Percentiles rank a stretch among this genome's conserved stretches.
These are phyloP conservation scores for Leguminivora glycinivorella DNA, from an alignment of 1,140 invertebrate genomes.

Conservation along the genomic window DNA sequence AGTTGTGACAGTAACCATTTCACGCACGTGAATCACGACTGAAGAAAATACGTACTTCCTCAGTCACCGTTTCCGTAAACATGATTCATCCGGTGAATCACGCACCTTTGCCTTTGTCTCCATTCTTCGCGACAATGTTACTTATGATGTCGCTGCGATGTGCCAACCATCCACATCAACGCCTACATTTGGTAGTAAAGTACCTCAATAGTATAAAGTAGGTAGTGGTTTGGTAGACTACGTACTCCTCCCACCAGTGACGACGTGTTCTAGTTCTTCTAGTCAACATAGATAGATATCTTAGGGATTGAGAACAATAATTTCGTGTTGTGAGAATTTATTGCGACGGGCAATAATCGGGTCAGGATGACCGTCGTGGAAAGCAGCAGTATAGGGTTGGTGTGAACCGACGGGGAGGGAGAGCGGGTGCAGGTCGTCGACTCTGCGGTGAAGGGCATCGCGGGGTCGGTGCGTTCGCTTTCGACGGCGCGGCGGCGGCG, in stretches of 20 bases:
- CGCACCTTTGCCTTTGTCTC: conserved; percentile 18
- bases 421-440: conserved; percentile 62
- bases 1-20: conserved; percentile 9
- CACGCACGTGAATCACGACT: background rate
- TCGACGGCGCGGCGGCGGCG: conserved; percentile 51
- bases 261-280: too few relatives aligned
- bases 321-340: background rate
- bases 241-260: too few relatives aligned
- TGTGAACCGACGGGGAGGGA: conserved; percentile 37
- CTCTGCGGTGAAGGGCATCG: conserved; percentile 69
- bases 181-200: background rate
- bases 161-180: background rate
- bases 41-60: conserved; percentile 10
- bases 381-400: conserved; percentile 49
- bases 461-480: conserved; percentile 73
- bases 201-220: background rate
- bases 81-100: conserved; percentile 19
- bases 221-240: background rate
- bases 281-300: too few relatives aligned
- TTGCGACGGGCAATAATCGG: conserved; percentile 50
- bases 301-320: background rate
- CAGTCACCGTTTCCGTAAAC: conserved; percentile 8
- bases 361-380: conserved; percentile 61
- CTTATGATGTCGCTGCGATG: background rate
- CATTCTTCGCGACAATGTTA: conserved; percentile 5